These are phyloP conservation scores for Tympanoctomys barrerae DNA, from an alignment of 2,797 vertebrate species.

Conservation along the genomic window DNA sequence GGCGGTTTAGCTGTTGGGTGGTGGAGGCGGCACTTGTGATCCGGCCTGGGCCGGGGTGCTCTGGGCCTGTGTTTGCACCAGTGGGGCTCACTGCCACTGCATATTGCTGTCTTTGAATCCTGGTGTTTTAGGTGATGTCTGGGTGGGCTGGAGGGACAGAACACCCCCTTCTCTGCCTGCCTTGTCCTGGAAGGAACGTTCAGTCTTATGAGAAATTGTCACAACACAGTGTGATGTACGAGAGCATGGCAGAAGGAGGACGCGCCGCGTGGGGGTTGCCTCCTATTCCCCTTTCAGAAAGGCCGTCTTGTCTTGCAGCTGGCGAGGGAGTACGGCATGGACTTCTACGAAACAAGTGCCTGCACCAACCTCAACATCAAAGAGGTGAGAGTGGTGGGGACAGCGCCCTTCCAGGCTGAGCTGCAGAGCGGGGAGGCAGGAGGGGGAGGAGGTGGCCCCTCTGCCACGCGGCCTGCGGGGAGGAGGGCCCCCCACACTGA, in stretches of 20 bases:
- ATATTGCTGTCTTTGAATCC: neutral
- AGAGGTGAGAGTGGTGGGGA: constrained; percentile 89
- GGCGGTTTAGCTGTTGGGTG: neutral
- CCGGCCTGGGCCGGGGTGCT: neutral
- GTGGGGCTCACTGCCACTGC: neutral
- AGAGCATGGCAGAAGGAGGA: neutral
- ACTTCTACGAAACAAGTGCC: constrained; percentile 97
- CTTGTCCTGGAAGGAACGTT: neutral
- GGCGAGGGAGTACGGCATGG: constrained; percentile 95
- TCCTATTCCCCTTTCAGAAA: constrained; percentile 60
- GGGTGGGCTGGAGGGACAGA: too few species aligned
- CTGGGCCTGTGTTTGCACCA: neutral
- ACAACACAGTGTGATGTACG: neutral
- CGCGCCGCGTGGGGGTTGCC: neutral
- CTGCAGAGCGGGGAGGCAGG: neutral
- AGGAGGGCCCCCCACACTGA: fast-evolving
- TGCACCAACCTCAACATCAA: constrained; percentile 92
- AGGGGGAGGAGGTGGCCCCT: neutral
- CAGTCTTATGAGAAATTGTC: neutral
- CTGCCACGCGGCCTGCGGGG: fast-evolving
- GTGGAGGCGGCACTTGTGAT: neutral
- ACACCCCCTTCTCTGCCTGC: neutral
- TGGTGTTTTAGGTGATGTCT: neutral
- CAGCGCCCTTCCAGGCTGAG: neutral
- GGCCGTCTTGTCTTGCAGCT: constrained; percentile 90